Conservation (phyloP, 2,113 vertebrate species). For the Numenius arquata region DNA sequence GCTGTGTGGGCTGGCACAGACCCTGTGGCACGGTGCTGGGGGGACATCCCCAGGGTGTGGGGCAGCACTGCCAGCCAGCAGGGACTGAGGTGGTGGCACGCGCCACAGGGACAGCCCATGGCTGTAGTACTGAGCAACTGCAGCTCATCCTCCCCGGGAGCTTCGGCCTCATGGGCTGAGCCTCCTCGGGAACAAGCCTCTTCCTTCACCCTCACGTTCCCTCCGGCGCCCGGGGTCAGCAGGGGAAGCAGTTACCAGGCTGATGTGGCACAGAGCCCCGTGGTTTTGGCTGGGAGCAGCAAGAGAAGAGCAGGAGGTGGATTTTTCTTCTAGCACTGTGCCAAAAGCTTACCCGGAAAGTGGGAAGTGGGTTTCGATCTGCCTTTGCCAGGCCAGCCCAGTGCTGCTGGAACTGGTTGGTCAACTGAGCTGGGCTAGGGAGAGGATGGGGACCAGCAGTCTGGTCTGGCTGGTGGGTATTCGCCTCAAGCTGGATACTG, state of each 20-base stretch:
- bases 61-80: background rate
- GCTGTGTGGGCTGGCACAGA: background rate
- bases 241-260: background rate
- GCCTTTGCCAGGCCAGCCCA: background rate
- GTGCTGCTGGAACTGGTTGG: background rate
- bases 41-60: background rate
- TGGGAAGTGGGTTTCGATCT: background rate
- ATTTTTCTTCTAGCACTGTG: background rate
- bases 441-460: background rate
- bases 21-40: background rate
- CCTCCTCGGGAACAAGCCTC: background rate
- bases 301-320: background rate
- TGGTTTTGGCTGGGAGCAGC: background rate
- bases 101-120: fast-evolving
- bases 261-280: background rate
- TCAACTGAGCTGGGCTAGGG: background rate
- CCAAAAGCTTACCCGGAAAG: background rate
- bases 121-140: background rate
- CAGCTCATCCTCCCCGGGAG: background rate
- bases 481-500: fast-evolving
- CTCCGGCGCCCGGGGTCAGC: background rate
- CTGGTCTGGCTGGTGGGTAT: fast-evolving
- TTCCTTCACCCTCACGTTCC: background rate
- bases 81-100: fast-evolving
- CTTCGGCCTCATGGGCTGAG: background rate